phyloP scores from a whole-genome alignment of 2,113 vertebrate genomes.

The Callorhinus ursinus region DNA sequence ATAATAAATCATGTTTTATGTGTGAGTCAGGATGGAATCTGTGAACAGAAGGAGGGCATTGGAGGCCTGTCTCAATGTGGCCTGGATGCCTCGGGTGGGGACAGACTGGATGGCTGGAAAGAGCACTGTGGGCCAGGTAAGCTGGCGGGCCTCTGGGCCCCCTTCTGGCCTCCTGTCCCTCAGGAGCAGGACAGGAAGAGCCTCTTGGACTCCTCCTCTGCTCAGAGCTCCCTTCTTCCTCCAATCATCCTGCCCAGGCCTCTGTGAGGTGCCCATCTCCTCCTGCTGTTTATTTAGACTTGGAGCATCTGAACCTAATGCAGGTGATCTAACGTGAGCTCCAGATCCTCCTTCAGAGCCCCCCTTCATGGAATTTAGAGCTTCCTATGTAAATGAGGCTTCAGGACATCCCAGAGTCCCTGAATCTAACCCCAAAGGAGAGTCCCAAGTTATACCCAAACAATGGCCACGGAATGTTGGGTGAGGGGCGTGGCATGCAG shows the following conservation, averaged over 20 bases:
- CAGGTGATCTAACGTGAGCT: neutral
- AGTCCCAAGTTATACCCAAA: no score
- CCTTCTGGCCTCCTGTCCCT: neutral
- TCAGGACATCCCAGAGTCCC: neutral
- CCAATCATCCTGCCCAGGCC: neutral
- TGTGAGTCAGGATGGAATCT: neutral
- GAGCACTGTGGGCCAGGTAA: neutral
- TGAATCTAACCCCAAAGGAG: neutral
- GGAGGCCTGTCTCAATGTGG: neutral
- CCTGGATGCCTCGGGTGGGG: neutral
- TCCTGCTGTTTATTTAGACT: neutral
- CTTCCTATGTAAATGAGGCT: neutral
- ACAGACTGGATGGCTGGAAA: neutral
- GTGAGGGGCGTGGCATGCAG: fast-evolving
- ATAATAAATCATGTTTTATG: neutral
- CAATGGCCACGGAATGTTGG: fast-evolving
- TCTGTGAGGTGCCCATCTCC: no score
- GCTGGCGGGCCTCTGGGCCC: neutral
- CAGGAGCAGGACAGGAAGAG: neutral
- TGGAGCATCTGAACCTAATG: neutral
- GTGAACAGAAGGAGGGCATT: neutral
- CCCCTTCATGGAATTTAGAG: neutral
- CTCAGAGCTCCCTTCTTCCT: neutral
- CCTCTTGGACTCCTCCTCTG: neutral
- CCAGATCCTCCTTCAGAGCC: neutral